phyloP scores from a whole-genome alignment of 2,888 invertebrate genomes.

The Oegoconia quadripuncta region DNA sequence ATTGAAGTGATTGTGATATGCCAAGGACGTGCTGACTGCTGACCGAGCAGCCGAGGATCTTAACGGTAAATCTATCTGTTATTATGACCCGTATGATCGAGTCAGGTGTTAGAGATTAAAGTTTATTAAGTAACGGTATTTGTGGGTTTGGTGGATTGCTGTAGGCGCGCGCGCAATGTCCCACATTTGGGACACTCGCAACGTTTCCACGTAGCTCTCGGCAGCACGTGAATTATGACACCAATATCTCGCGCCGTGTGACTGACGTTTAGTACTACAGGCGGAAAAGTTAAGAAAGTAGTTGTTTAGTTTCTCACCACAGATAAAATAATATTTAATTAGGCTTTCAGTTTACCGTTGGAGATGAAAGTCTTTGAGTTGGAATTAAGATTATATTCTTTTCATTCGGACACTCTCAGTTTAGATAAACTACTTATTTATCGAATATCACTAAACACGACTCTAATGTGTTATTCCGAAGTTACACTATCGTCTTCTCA shows the following conservation, averaged over 20 bases:
- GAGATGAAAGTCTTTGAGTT: slow-evolving; percentile 57
- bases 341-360: slow-evolving; percentile 58
- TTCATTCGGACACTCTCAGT: too few species aligned
- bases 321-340: slow-evolving; percentile 31
- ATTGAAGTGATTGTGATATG: slow-evolving; percentile 45
- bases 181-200: slow-evolving; percentile 31
- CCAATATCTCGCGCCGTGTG: slow-evolving; percentile 17
- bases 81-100: slow-evolving; percentile 57
- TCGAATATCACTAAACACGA: too few species aligned
- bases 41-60: slow-evolving; percentile 59
- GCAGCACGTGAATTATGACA: slow-evolving; percentile 73
- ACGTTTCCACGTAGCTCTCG: slow-evolving; percentile 63
- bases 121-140: slow-evolving; percentile 23
- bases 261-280: slow-evolving; percentile 14
- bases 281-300: slow-evolving; percentile 2
- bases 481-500: too few species aligned
- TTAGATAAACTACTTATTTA: too few species aligned
- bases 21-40: slow-evolving; percentile 49
- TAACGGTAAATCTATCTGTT: slow-evolving; percentile 72
- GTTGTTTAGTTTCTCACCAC: slow-evolving; percentile 4
- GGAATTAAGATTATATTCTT: slow-evolving; percentile 43
- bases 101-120: slow-evolving; percentile 55
- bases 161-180: slow-evolving; percentile 40
- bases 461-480: too few species aligned
- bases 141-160: slow-evolving; percentile 18